Conservation (phyloP, 2,113 vertebrate genomes). For the Chunga burmeisteri region DNA sequence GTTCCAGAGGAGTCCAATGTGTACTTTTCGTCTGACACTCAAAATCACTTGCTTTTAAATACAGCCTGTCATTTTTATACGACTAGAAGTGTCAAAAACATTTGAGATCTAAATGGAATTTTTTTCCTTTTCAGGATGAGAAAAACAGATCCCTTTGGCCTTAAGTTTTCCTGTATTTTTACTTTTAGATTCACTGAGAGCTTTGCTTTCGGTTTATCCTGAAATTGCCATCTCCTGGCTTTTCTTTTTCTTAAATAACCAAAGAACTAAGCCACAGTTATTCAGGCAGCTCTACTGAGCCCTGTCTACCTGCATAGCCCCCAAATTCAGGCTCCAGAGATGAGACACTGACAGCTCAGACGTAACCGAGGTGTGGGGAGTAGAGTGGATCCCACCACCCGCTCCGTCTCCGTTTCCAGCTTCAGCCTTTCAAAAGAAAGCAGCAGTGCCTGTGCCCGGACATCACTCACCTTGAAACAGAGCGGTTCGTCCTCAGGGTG, state of each 20-base stretch:
- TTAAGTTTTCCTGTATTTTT: background rate
- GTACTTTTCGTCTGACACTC: slow-evolving; percentile 7
- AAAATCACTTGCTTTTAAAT: slow-evolving; percentile 48
- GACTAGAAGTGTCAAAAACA: slow-evolving; percentile 28
- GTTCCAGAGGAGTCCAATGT: background rate
- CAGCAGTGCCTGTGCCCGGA: rapidly evolving
- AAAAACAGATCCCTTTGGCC: background rate
- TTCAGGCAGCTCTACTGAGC: background rate
- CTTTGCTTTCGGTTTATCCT: background rate
- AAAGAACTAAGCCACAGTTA: background rate
- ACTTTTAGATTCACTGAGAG: background rate
- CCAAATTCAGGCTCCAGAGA: background rate
- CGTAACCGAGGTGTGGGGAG: background rate
- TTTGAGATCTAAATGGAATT: background rate
- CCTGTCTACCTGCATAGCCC: background rate
- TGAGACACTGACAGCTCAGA: background rate
- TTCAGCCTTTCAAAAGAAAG: background rate
- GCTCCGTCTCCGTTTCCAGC: background rate
- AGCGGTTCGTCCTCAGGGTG: background rate
- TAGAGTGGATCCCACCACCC: rapidly evolving
- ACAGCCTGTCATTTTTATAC: slow-evolving; percentile 34
- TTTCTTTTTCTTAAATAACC: background rate
- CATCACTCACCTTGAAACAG: background rate
- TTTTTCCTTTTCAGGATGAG: background rate
- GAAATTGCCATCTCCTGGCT: background rate